Evolutionary conservation across 1,140 invertebrate genomes (phyloP), one percentile per base, ranked within the genome.

Genomic region (Tetragnatha versicolor): DNA sequence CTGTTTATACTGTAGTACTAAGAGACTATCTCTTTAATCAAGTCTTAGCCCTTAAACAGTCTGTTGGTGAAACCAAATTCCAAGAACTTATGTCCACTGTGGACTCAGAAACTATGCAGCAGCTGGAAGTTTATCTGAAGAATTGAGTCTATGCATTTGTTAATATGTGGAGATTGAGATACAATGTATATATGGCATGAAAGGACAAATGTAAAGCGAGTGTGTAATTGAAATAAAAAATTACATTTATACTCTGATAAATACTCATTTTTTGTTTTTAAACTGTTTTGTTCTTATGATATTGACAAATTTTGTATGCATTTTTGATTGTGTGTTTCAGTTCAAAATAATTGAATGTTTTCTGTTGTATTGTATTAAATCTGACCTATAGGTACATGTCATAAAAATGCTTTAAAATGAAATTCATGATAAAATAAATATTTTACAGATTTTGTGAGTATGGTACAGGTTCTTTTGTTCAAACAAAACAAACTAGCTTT

Each of bases 1-100:
- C 91, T 45, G 90, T 94, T 1, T 89, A 92, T 82, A 91, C 87
- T 63, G 88, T 92, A 63, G 89, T 89, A 20, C 85, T 94, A 29
- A 90, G 89, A 84, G 89, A 91, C 81, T 91, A 90, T 82, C 84
- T 93, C 27, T 88, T 91, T 83, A 89, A 87, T 82, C 91, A 93
- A 85, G 84, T 94, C 68, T 85, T 87, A 82, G 85, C 89, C 70
- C 84, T 93, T 70, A 88, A 91, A 85, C 88, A 86, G 82, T 88
- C 90, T 84, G 84, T 93, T 17, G 92, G 92, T 0, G 85, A 88
- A 25, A 86, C 88, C 42, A 88, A 89, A 1, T 94, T 92, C 85
- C 88, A 92, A 63, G 89, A 90, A 66, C 84, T 94, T n/a, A 85
- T 94, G 81, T 87, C 88, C 29, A 89, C 89, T 0, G 87, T 93